Conservation (phyloP, 2,113 vertebrate genomes). For the Trinectes maculatus region DNA sequence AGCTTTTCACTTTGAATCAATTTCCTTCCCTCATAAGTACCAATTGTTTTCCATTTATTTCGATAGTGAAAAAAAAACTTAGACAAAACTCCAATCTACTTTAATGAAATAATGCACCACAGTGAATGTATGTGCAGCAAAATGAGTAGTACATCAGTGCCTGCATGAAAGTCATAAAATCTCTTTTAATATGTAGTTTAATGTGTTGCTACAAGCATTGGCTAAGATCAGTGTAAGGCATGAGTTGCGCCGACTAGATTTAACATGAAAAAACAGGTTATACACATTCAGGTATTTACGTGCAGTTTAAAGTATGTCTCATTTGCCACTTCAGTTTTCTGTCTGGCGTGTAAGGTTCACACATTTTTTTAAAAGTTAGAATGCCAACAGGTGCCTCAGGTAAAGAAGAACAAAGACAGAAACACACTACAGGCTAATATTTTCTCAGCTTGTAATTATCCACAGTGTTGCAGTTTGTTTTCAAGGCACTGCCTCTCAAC, state of each 20-base stretch:
- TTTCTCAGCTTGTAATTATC: slow-evolving; percentile 30
- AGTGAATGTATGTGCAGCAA: not conserved
- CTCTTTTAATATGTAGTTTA: not conserved
- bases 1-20: too few relatives aligned
- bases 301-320: not conserved
- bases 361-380: slow-evolving; percentile 87
- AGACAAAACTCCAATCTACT: too few relatives aligned
- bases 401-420: not conserved
- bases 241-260: not conserved
- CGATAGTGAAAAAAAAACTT: too few relatives aligned
- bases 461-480: slow-evolving; percentile 4
- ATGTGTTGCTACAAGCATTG: not conserved
- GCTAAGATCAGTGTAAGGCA: not conserved
- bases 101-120: too few relatives aligned
- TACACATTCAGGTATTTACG: too few relatives aligned
- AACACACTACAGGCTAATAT: slow-evolving; percentile 16
- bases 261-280: not conserved
- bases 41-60: too few relatives aligned
- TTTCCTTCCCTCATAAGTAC: not conserved
- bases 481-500: not conserved
- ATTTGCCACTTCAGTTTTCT: not conserved
- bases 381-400: slow-evolving; percentile 38
- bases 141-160: not conserved
- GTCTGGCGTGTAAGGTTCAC: not conserved
- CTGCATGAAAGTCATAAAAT: not conserved